A percentile compares a stretch with the other conserved stretches of the same genome.
Conservation (phyloP, 2,113 vertebrate genomes). For the Rhynchomys soricoides region DNA sequence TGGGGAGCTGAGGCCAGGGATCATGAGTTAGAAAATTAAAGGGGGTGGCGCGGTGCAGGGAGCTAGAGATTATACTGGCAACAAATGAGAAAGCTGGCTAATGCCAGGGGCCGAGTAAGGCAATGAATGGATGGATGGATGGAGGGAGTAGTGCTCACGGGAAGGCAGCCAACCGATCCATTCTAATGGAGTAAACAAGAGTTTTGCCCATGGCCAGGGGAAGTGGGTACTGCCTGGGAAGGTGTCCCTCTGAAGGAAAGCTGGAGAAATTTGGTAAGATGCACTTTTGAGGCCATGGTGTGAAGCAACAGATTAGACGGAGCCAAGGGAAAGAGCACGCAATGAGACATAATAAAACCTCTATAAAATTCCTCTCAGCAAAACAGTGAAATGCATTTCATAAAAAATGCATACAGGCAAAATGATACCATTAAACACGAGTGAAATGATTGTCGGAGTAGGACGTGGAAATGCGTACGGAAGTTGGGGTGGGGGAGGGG, state of each 20-base stretch:
- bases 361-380: background rate
- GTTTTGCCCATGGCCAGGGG: background rate
- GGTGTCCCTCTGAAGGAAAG: background rate
- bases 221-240: background rate
- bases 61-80: background rate
- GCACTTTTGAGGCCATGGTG: background rate
- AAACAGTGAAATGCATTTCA: background rate
- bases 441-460: background rate
- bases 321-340: background rate
- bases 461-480: background rate
- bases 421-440: background rate
- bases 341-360: background rate
- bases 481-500: too few species aligned
- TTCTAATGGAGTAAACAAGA: background rate
- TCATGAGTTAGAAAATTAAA: background rate
- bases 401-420: background rate
- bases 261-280: background rate
- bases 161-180: background rate
- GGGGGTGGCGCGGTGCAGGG: background rate
- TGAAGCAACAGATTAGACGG: background rate
- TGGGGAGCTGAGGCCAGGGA: background rate
- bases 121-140: too few species aligned
- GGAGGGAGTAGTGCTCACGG: background rate
- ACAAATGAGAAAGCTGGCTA: background rate
- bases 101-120: background rate